Percentiles rank a stretch among this genome's conserved stretches.
phyloP scores from a whole-genome alignment of 2,888 invertebrate species.

The Melolontha melolontha region DNA sequence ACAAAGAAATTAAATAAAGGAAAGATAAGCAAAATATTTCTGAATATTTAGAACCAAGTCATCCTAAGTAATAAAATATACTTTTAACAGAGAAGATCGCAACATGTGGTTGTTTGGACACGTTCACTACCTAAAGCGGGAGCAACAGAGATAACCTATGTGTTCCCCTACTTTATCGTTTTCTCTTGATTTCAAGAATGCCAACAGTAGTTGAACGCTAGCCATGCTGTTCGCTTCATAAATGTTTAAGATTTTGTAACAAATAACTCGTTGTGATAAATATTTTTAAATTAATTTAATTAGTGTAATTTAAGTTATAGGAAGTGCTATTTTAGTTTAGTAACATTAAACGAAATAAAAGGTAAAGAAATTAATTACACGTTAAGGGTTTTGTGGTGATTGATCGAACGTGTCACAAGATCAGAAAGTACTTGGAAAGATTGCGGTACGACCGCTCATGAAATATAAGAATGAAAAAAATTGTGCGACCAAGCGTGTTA shows the following conservation, averaged over 20 bases:
- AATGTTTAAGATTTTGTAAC: conserved; percentile 21
- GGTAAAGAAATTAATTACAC: no score
- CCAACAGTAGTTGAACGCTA: conserved; percentile 39
- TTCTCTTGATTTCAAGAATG: conserved; percentile 40
- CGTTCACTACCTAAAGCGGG: not conserved
- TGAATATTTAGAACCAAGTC: no score
- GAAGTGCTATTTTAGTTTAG: no score
- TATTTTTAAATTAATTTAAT: not conserved
- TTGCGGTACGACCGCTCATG: not conserved
- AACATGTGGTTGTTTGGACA: conserved; percentile 36
- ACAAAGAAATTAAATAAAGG: no score
- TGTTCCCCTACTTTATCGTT: conserved; percentile 29
- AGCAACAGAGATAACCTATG: conserved; percentile 9
- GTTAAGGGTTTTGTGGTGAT: no score
- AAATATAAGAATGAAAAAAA: conserved; percentile 1
- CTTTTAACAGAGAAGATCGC: not conserved
- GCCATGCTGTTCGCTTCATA: conserved; percentile 25
- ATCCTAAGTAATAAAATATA: no score
- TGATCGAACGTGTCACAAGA: no score
- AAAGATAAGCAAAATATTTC: no score
- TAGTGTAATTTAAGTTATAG: not conserved
- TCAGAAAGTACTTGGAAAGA: no score
- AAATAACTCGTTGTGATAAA: not conserved
- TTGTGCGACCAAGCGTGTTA: conserved; percentile 8
- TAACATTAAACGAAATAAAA: no score